Evolutionary conservation across 2,888 invertebrate genomes (phyloP).

Genomic region (Chirona hameri): DNA sequence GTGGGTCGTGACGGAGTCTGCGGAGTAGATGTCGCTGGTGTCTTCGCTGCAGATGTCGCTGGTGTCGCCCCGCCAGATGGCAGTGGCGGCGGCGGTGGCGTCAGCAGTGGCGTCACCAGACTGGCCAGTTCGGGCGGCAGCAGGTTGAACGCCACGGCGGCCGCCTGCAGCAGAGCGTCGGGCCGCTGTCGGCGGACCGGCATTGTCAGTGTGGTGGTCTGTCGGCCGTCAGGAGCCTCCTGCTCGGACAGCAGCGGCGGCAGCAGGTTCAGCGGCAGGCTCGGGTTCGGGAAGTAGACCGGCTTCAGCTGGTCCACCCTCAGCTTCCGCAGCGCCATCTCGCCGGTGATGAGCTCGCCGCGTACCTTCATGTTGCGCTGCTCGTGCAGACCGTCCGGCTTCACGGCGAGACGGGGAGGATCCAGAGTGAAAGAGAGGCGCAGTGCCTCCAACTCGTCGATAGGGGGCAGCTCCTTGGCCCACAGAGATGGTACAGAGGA

Average conservation of each 20-base stretch:
- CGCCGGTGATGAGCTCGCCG: slow-evolving; percentile 22
- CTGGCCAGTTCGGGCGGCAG: not conserved
- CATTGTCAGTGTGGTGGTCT: not conserved
- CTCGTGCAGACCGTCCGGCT: not conserved
- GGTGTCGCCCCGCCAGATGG: not conserved
- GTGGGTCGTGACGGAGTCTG: not conserved
- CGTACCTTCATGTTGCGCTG: not conserved
- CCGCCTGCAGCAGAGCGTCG: not conserved
- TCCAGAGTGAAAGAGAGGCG: not conserved
- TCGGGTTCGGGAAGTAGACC: not conserved
- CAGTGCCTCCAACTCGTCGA: not conserved
- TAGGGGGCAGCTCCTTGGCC: not conserved
- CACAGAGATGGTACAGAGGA: not conserved
- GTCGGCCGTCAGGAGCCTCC: not conserved
- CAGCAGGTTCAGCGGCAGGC: slow-evolving; percentile 3
- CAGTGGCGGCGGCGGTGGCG: too few species aligned
- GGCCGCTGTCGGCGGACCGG: not conserved
- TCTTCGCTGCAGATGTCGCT: not conserved
- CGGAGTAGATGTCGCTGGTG: not conserved
- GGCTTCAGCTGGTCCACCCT: slow-evolving; percentile 23
- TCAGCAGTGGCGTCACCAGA: too few species aligned
- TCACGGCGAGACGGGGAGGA: not conserved
- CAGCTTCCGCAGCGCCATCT: slow-evolving; percentile 10
- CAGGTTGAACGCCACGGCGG: not conserved
- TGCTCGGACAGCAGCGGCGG: not conserved